phyloP scores from a whole-genome alignment of 1,140 invertebrate species.

The Bombus waltoni region DNA sequence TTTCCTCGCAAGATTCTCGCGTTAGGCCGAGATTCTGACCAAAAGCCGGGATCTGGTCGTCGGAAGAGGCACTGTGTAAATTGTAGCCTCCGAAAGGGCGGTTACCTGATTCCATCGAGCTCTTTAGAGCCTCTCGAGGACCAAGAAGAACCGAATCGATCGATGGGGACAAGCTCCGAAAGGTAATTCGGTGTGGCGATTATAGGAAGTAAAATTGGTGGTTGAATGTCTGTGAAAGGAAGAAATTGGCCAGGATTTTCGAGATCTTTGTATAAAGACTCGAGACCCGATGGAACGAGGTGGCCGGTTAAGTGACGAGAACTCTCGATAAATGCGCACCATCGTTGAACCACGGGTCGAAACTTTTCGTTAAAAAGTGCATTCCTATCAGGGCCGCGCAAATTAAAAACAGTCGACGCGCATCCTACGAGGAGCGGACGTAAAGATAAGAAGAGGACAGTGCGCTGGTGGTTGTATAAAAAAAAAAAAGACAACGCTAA shows the following conservation, averaged over 20 bases:
- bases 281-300: not conserved
- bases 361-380: conserved; percentile 7
- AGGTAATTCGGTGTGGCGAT: not conserved
- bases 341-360: not conserved
- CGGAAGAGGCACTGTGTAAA: conserved; percentile 24
- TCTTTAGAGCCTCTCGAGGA: conserved; percentile 17
- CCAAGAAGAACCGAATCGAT: not conserved
- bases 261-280: not conserved
- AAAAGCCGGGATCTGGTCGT: conserved; percentile 26
- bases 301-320: too few relatives aligned
- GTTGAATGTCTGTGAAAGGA: not conserved
- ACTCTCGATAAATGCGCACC: not conserved
- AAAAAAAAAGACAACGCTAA: not conserved
- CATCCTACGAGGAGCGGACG: not conserved
- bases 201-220: not conserved
- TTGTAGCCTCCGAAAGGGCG: not conserved
- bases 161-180: not conserved
- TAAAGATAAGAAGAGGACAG: conserved; percentile 9
- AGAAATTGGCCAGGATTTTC: not conserved
- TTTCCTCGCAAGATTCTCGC: conserved; percentile 39
- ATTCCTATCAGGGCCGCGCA: not conserved
- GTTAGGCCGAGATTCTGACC: not conserved
- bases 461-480: not conserved
- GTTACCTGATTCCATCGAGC: not conserved
- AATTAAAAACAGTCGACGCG: conserved; percentile 30